Conservation (phyloP, 1,140 invertebrate species). For the Calliphora vicina region DNA sequence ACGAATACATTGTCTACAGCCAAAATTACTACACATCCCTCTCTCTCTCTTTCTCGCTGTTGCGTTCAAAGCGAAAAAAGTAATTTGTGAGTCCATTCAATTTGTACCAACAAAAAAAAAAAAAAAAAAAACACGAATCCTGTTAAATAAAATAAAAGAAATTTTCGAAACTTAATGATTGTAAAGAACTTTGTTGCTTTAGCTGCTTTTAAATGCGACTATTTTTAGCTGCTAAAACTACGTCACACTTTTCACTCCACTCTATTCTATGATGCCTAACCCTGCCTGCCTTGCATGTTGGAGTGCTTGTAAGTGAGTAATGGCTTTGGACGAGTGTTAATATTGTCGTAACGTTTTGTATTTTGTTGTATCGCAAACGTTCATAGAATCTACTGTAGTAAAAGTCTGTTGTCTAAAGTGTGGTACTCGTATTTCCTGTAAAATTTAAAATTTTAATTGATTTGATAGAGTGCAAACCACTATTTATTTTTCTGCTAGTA, state of each 20-base stretch:
- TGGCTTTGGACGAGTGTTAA: background rate
- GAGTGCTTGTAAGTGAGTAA: background rate
- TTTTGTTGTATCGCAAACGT: background rate
- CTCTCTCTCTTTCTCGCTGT: too few relatives aligned
- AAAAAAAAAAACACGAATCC: background rate
- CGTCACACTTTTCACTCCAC: background rate
- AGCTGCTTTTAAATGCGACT: conserved; percentile 5
- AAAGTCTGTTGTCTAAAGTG: background rate
- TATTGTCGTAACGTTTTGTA: background rate
- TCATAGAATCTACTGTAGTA: background rate
- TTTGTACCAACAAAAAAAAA: background rate
- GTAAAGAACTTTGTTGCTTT: background rate
- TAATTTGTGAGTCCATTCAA: background rate
- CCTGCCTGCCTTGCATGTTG: too few relatives aligned
- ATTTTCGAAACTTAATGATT: background rate
- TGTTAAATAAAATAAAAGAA: background rate
- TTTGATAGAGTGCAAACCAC: conserved; percentile 12
- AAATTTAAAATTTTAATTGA: conserved; percentile 17
- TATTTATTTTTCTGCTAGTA: background rate
- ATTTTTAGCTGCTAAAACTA: background rate
- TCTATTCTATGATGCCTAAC: background rate
- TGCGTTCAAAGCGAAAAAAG: background rate
- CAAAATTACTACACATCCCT: background rate
- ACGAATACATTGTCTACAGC: background rate
- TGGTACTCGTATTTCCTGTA: background rate